phyloP scores from a whole-genome alignment of 2,888 invertebrate species.

The Stenoptilia bipunctidactyla region DNA sequence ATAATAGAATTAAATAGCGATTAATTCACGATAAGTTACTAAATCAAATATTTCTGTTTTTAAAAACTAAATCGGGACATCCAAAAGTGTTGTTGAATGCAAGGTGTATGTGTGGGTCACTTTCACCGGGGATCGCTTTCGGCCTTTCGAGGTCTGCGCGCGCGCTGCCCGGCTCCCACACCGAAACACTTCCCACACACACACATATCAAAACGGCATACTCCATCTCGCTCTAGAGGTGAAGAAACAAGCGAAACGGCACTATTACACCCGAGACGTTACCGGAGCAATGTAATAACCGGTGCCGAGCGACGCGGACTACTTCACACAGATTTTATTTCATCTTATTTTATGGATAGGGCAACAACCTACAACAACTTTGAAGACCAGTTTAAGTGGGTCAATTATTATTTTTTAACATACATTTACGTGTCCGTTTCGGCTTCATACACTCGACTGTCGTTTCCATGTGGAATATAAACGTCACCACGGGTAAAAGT shows the following conservation, averaged over 20 bases:
- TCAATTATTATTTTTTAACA: slow-evolving; percentile 4
- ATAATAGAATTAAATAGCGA: too few species aligned
- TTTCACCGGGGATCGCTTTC: slow-evolving; percentile 61
- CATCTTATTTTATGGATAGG: slow-evolving; percentile 33
- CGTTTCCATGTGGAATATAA: slow-evolving; percentile 4
- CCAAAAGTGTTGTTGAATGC: slow-evolving; percentile 21
- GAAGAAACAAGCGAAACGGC: slow-evolving; percentile 31
- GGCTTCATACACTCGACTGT: slow-evolving; percentile 9
- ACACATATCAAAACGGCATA: too few species aligned
- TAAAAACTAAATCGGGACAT: slow-evolving; percentile 14
- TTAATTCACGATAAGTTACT: too few species aligned
- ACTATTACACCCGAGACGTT: slow-evolving; percentile 22
- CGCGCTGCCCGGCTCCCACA: slow-evolving; percentile 21
- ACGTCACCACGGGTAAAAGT: slow-evolving; percentile 16
- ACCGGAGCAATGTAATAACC: slow-evolving; percentile 18
- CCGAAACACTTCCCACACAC: slow-evolving; percentile 11
- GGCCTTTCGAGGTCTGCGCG: slow-evolving; percentile 34
- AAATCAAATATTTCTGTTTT: too few species aligned
- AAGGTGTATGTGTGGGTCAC: slow-evolving; percentile 41
- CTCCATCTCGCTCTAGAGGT: slow-evolving; percentile 34
- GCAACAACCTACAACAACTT: slow-evolving; percentile 34
- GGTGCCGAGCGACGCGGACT: slow-evolving; percentile 38
- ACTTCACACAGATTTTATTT: slow-evolving; percentile 48
- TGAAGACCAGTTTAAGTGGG: slow-evolving; percentile 4
- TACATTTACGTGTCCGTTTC: neutral